These are phyloP conservation scores for Anadara kagoshimensis DNA, from an alignment of 1,140 invertebrate species.

Conservation along the genomic window DNA sequence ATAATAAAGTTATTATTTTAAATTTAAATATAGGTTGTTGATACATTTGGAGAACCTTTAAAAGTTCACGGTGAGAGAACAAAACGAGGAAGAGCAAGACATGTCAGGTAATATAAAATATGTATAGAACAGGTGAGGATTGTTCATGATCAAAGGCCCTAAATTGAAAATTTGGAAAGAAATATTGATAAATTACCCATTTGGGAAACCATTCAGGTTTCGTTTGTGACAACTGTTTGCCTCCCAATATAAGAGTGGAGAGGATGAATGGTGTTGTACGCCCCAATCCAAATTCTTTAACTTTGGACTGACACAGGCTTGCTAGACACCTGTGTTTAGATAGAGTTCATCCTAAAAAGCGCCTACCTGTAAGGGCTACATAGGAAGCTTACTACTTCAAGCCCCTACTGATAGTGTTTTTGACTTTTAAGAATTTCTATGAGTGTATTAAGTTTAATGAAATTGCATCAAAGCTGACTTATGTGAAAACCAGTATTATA, in stretches of 20 bases:
- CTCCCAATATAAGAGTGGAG: not conserved
- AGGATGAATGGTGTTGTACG: not conserved
- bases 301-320: no score
- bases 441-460: no score
- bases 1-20: not conserved
- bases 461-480: no score
- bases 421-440: no score
- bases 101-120: conserved; percentile 76
- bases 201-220: conserved; percentile 15
- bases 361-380: no score
- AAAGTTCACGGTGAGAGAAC: conserved; percentile 91
- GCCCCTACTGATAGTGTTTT: no score
- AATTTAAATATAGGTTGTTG: conserved; percentile 65
- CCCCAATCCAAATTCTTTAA: not conserved
- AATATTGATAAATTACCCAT: not conserved
- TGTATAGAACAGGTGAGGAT: no score
- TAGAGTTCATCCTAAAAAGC: no score
- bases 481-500: no score
- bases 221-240: not conserved
- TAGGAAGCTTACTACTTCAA: no score
- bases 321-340: no score
- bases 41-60: conserved; percentile 88
- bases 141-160: no score
- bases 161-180: not conserved
- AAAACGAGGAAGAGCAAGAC: conserved; percentile 81